Evolutionary conservation across 2,113 vertebrate species (phyloP), one percentile per base, ranked within the genome.

Genomic region (Chrysochloris asiatica): DNA sequence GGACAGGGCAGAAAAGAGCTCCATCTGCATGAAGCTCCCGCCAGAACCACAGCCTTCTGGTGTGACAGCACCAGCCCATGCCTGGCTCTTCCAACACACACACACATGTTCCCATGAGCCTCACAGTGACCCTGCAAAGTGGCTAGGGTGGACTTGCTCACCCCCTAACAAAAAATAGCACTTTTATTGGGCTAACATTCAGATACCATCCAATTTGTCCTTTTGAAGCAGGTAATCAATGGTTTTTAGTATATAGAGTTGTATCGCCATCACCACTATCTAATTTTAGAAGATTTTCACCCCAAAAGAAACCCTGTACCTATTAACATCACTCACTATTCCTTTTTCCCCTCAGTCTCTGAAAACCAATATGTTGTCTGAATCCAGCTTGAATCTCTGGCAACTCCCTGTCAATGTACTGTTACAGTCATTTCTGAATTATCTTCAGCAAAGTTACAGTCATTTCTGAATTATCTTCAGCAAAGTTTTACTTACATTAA

Each of bases 261-360:
- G 33, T 30, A 28, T 81, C 72, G 21, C 14, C 79, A 22, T 50
- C 52, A 45, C n/a, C 19, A 43, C 28, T 26, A 43, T 13, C 47
- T 65, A 76, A 76, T 76, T 80, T 83, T 90, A 87, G 79, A 84
- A 43, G 30, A 69, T 84, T 76, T 63, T 88, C 90, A 88, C 67
- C n/a, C 17, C 41, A 63, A 89, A 76, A 78, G 21, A 76, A 63
- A 67, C 65, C 63, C 63, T 16, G 33, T 36, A 67, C n/a, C 65
- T 72, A 56, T 36, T 80, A 79, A 50, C 30, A 30, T 80, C 80
- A 61, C 33, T 67, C 71, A 43, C 67, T 54, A 73, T 48, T 17
- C 47, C 50, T 28, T n/a, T 3, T 26, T 45, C 52, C 30, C 36
- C 30, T 30, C 45, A 78, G n/a, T 13, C 71, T n/a, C 61, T 92